Base-by-base conservation (phyloP, 2,888 invertebrate genomes). In the Dioctria linearis region DNA sequence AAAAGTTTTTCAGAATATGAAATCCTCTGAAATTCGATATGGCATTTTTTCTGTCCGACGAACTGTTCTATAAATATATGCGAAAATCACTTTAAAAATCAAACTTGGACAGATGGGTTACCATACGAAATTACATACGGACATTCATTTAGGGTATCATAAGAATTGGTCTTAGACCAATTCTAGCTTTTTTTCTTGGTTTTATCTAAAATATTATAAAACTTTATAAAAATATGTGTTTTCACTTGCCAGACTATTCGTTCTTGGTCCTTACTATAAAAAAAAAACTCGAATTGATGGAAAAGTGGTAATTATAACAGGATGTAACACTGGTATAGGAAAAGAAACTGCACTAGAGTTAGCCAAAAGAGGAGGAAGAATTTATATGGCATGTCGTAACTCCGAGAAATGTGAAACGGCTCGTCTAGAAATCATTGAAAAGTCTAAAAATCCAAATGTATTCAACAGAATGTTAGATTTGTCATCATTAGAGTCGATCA, bases 291-390 rank as follows among this genome's bases (percentile, higher is more conserved):
- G 89, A 63, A 88, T 91, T 73, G 90, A 91, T 65, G 90, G 90
- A 83, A 92, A 93, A 90, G 90, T 92, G 37, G 90, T 92, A 3
- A 90, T 95, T 51, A 87, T 95, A 65, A 95, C 95, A 0, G 95
- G 95, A 51, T 93, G 94, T 46, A 94, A 92, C 88, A 91, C 92
- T 69, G 95, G 95, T 42, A 94, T 95, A 83, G 95, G 95, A 11
- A 92, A 90, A 87, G 93, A 93, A 86, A 92, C 93, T 0, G 93
- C 91, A 0, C 89, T 89, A 87, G 93, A 93, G 85, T 90, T 95
- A 85, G 95, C 94, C 0, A 90, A 89, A 81, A 88, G 93, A 82
- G 92, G 93, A 11, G 95, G 94, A 5, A 94, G 92, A 90, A 79
- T 79, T 63, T 79, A 79, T 40, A 79, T 79, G 79, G 79, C 79